Conservation (phyloP, 1,140 invertebrate species). For the Drosophila ficusphila region DNA sequence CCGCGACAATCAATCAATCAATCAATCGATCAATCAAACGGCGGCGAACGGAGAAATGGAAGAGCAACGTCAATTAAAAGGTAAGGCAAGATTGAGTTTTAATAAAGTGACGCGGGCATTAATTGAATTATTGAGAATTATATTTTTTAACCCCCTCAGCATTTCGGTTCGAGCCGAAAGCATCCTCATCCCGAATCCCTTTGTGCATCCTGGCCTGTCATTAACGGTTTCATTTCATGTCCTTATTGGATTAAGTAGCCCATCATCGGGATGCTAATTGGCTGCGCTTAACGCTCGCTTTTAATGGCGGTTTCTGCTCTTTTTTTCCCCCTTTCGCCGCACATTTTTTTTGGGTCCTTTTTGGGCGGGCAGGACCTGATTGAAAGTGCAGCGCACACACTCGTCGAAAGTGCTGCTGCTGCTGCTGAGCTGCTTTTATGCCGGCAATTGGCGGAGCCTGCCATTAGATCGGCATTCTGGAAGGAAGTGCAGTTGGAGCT, state of each 20-base stretch:
- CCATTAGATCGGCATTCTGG: slow-evolving; percentile 60
- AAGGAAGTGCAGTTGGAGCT: slow-evolving; percentile 23
- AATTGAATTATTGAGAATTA: slow-evolving; percentile 80
- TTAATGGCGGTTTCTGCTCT: slow-evolving; percentile 16
- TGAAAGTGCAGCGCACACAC: slow-evolving; percentile 13
- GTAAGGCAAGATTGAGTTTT: slow-evolving; percentile 76
- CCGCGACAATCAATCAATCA: slow-evolving; percentile 49
- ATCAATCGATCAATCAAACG: not conserved
- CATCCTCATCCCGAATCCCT: not conserved
- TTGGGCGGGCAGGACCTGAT: slow-evolving; percentile 4
- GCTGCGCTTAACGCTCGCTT: slow-evolving; percentile 62
- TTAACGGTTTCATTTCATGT: slow-evolving; percentile 77
- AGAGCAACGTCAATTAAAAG: slow-evolving; percentile 72
- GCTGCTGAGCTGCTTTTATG: slow-evolving; percentile 47
- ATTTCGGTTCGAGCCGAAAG: no score
- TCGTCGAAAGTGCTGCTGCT: slow-evolving; percentile 27
- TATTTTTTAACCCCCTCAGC: slow-evolving; percentile 43
- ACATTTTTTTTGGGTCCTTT: no score
- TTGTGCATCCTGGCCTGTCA: slow-evolving; percentile 50
- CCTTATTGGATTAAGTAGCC: slow-evolving; percentile 76
- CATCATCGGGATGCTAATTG: slow-evolving; percentile 74
- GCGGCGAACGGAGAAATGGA: slow-evolving; percentile 26
- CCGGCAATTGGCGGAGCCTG: slow-evolving; percentile 36
- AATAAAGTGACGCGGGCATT: slow-evolving; percentile 81
- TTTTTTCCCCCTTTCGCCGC: no score